A percentile compares a stretch with the other conserved stretches of the same genome.
These are phyloP conservation scores for Catharus minimus DNA, from an alignment of 2,113 vertebrate species.

Conservation along the genomic window DNA sequence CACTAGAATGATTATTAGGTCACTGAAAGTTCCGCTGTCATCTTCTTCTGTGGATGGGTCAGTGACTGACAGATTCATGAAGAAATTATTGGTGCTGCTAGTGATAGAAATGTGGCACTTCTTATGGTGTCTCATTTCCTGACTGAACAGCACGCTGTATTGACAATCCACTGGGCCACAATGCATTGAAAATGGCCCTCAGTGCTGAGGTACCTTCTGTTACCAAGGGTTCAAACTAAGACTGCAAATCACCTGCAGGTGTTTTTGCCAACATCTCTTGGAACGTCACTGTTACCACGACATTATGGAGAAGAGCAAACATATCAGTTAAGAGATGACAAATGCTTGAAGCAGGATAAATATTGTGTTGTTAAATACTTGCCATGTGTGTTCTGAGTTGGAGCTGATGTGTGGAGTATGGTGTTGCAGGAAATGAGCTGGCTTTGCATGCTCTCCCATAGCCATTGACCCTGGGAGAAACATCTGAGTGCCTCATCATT, in stretches of 20 bases:
- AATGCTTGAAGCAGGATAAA: not conserved
- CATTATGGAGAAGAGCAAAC: not conserved
- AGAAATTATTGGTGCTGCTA: not conserved
- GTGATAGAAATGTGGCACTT: not conserved
- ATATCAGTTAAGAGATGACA: not conserved
- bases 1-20: constrained; percentile 14
- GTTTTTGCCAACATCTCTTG: not conserved
- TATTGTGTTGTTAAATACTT: not conserved
- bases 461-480: not conserved
- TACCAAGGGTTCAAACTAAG: not conserved
- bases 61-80: not conserved
- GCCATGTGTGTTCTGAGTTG: not conserved
- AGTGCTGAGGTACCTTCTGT: not conserved
- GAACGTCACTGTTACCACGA: not conserved
- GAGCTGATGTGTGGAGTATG: not conserved
- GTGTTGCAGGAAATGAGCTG: not conserved
- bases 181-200: not conserved
- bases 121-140: not conserved
- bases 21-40: constrained; percentile 39
- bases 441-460: not conserved
- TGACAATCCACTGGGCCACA: not conserved
- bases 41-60: not conserved
- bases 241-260: not conserved
- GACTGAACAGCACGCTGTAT: not conserved
- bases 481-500: not conserved